These are phyloP conservation scores for Euphydryas editha DNA, from an alignment of 2,888 invertebrate species.

Conservation along the genomic window DNA sequence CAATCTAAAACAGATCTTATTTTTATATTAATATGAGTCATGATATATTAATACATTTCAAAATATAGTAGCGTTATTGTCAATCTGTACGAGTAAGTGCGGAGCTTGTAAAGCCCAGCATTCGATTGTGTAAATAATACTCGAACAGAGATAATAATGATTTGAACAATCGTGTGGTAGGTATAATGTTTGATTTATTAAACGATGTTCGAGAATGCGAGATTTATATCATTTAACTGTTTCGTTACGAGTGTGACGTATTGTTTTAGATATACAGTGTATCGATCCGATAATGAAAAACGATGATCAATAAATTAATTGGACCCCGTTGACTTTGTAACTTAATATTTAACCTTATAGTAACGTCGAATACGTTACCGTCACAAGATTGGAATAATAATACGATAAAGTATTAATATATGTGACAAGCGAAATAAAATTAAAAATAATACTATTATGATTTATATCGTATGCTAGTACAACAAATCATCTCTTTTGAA, in stretches of 20 bases:
- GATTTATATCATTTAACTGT: constrained; percentile 47
- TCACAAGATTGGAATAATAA: not conserved
- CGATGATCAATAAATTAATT: constrained; percentile 33
- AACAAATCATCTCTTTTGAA: not conserved
- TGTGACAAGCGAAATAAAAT: not conserved
- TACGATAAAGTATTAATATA: not conserved
- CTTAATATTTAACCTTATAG: constrained; percentile 13
- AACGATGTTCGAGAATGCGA: constrained; percentile 54
- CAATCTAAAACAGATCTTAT: constrained; percentile 30
- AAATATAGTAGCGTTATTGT: constrained; percentile 34
- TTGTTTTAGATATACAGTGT: constrained; percentile 43
- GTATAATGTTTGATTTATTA: constrained; percentile 79
- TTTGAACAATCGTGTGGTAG: constrained; percentile 70
- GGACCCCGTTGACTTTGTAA: constrained; percentile 19
- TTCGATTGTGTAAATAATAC: constrained; percentile 72
- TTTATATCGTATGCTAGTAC: not conserved
- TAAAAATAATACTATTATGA: not conserved
- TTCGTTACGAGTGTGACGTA: constrained; percentile 42
- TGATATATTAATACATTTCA: constrained; percentile 23
- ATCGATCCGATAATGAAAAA: constrained; percentile 40
- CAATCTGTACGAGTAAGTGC: constrained; percentile 45
- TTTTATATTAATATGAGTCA: constrained; percentile 27
- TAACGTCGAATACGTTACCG: not conserved
- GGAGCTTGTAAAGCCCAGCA: constrained; percentile 58
- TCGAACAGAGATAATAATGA: constrained; percentile 75